Conservation (phyloP, 2,888 invertebrate species). For the Drosophila aldrichi region DNA sequence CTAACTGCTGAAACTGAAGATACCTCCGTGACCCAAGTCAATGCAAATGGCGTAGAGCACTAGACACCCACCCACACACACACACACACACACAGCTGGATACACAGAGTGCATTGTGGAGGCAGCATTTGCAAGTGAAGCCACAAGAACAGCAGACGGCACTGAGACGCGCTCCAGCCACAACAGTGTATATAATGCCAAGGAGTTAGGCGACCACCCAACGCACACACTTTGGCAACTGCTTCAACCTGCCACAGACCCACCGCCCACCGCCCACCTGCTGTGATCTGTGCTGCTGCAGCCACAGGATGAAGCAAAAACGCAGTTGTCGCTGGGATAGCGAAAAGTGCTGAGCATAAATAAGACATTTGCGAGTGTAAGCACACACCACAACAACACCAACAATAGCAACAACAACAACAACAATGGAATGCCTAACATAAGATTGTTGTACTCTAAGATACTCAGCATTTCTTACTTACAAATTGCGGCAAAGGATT, state of each 20-base stretch:
- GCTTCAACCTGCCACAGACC: not conserved
- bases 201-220: slow-evolving; percentile 34
- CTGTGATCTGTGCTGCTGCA: slow-evolving; percentile 42
- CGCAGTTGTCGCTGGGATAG: slow-evolving; percentile 63
- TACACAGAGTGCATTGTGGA: slow-evolving; percentile 30
- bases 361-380: slow-evolving; percentile 80
- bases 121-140: slow-evolving; percentile 63
- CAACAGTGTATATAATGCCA: slow-evolving; percentile 64
- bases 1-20: slow-evolving; percentile 48
- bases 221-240: not conserved
- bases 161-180: slow-evolving; percentile 44
- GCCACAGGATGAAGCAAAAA: slow-evolving; percentile 46
- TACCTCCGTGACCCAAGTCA: slow-evolving; percentile 46
- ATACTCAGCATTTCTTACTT: not conserved
- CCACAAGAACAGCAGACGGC: slow-evolving; percentile 58
- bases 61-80: slow-evolving; percentile 7
- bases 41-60: slow-evolving; percentile 31
- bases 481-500: no score
- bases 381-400: slow-evolving; percentile 45
- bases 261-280: not conserved
- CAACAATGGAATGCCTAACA: not conserved
- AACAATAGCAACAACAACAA: slow-evolving; percentile 10
- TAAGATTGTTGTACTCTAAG: not conserved
- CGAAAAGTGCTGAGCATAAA: slow-evolving; percentile 80
- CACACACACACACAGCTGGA: slow-evolving; percentile 21